Conservation (phyloP, 2,113 vertebrate species). For the Neolamprologus variostigma region DNA sequence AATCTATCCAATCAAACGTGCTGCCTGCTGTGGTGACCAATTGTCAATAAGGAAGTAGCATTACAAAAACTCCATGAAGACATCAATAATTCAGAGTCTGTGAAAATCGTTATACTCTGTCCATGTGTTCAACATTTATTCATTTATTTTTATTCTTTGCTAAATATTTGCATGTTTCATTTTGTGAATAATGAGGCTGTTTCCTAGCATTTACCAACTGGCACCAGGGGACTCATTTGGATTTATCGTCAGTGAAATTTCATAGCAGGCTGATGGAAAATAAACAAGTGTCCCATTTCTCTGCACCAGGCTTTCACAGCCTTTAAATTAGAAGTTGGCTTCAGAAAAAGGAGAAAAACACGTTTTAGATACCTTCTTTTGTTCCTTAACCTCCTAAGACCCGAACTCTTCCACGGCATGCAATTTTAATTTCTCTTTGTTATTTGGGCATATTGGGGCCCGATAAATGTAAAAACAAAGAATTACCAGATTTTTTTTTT, state of each 20-base stretch:
- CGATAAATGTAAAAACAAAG: no score
- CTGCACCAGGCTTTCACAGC: neutral
- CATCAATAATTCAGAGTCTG: neutral
- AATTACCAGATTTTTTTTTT: no score
- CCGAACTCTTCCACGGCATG: no score
- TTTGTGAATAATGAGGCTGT: neutral
- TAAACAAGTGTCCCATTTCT: neutral
- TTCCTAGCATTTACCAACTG: neutral
- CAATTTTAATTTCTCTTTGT: no score
- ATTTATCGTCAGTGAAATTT: neutral
- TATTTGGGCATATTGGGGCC: no score
- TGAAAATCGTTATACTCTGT: neutral
- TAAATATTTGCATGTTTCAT: neutral
- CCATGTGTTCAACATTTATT: neutral
- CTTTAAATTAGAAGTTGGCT: neutral
- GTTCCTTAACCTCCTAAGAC: neutral
- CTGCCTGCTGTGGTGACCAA: neutral
- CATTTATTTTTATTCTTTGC: neutral
- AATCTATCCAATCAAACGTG: neutral
- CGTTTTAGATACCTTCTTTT: neutral
- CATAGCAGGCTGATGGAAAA: neutral
- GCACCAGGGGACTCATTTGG: neutral
- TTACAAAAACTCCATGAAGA: neutral
- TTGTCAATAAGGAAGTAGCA: neutral
- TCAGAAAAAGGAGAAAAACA: neutral